These are phyloP conservation scores for Gnathonemus longibarbis DNA, from an alignment of 2,113 vertebrate genomes.

Conservation along the genomic window DNA sequence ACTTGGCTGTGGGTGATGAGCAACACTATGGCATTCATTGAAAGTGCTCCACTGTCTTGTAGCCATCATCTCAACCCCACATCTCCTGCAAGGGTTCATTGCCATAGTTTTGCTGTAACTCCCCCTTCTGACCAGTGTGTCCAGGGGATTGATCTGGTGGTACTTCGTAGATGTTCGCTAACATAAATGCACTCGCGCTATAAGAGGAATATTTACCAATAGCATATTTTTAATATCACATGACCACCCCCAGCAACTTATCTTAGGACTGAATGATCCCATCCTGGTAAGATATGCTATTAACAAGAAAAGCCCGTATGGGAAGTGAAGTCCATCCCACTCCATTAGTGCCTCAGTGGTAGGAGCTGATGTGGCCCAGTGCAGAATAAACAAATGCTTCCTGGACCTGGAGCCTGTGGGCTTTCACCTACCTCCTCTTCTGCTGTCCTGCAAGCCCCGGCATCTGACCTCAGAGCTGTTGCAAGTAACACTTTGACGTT, in stretches of 20 bases:
- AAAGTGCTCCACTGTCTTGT: not conserved
- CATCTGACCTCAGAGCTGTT: not conserved
- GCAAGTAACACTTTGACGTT: not conserved
- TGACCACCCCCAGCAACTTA: not conserved
- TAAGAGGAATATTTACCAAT: not conserved
- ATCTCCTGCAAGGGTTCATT: not conserved
- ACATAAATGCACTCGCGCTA: not conserved
- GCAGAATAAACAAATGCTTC: conserved; percentile 26
- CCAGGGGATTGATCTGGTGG: not conserved
- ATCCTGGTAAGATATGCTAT: not conserved
- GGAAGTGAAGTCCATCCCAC: not conserved
- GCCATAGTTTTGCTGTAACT: not conserved
- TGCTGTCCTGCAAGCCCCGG: not conserved
- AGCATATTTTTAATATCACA: not conserved
- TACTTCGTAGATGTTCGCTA: not conserved
- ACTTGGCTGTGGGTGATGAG: not conserved
- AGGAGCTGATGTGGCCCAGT: not conserved
- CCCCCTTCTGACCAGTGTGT: not conserved
- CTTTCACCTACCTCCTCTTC: not conserved
- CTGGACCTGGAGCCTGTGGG: not conserved
- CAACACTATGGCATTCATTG: not conserved
- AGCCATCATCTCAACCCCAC: not conserved
- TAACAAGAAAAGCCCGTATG: not conserved
- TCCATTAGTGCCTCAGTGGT: conserved; percentile 36
- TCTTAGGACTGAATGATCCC: not conserved